Conservation (phyloP, 1,140 invertebrate genomes). For the Heterodera schachtii region DNA sequence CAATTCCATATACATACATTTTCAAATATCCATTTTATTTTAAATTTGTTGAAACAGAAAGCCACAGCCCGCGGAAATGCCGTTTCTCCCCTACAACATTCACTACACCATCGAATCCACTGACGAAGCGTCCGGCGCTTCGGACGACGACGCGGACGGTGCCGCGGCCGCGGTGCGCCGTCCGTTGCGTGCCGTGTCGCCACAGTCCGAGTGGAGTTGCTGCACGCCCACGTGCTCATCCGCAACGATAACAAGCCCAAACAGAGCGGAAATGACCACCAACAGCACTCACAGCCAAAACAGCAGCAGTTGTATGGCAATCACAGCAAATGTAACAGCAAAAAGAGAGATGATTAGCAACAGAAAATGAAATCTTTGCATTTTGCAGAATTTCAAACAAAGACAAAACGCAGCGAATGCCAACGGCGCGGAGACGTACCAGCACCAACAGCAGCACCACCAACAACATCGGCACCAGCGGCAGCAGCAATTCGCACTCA, state of each 20-base stretch:
- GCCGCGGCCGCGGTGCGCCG: not conserved
- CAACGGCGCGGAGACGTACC: not conserved
- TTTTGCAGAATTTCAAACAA: not conserved
- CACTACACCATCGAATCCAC: slow-evolving; percentile 48
- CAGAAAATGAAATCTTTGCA: too few relatives aligned
- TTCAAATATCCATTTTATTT: too few relatives aligned
- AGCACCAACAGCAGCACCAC: not conserved
- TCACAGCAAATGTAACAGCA: too few relatives aligned
- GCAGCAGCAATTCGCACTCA: too few relatives aligned
- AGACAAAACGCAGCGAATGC: not conserved
- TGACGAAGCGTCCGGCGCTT: slow-evolving; percentile 1
- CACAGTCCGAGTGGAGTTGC: not conserved
- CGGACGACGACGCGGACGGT: not conserved
- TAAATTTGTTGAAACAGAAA: slow-evolving; percentile 31
- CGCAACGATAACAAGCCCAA: not conserved
- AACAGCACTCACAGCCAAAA: not conserved
- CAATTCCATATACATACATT: too few relatives aligned
- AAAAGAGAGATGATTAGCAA: too few relatives aligned
- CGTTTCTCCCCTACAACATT: slow-evolving; percentile 51
- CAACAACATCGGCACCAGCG: too few relatives aligned
- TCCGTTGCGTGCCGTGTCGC: not conserved
- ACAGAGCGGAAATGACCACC: not conserved
- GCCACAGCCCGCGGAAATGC: slow-evolving; percentile 44
- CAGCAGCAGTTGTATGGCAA: too few relatives aligned
- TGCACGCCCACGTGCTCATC: not conserved